phyloP scores from a whole-genome alignment of 2,113 vertebrate species.

The Elachura formosa region DNA sequence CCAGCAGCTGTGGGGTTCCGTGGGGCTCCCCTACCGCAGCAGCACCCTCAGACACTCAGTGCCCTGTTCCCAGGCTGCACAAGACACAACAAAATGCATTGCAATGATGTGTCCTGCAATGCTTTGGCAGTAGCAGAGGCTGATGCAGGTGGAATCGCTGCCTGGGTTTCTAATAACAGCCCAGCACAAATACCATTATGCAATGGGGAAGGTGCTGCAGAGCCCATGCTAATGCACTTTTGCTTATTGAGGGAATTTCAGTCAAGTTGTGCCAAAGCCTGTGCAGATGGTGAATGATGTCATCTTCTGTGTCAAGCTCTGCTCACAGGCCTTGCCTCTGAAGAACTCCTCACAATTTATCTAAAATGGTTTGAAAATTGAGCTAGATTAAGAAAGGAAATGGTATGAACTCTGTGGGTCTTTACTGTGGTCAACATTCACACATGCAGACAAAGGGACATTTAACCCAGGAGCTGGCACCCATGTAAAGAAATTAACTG shows the following conservation, averaged over 20 bases:
- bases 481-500: neutral
- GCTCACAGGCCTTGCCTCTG: neutral
- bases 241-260: conserved; percentile 34
- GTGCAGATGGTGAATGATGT: neutral
- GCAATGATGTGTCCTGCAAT: neutral
- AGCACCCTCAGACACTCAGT: rapidly evolving
- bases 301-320: neutral
- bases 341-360: neutral
- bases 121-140: neutral
- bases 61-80: neutral
- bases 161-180: conserved; percentile 18
- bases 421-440: neutral
- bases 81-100: neutral
- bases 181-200: conserved; percentile 1
- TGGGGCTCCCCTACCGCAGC: neutral
- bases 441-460: neutral
- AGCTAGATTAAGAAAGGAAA: neutral
- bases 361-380: neutral
- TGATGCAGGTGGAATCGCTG: neutral
- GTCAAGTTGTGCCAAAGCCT: neutral
- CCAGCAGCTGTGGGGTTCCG: rapidly evolving
- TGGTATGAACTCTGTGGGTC: neutral
- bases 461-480: neutral
- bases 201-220: neutral
- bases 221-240: neutral